Percentiles rank a stretch among this genome's conserved stretches.
Evolutionary conservation across 2,888 invertebrate genomes (phyloP).

Genomic region (Melanostoma scalare): DNA sequence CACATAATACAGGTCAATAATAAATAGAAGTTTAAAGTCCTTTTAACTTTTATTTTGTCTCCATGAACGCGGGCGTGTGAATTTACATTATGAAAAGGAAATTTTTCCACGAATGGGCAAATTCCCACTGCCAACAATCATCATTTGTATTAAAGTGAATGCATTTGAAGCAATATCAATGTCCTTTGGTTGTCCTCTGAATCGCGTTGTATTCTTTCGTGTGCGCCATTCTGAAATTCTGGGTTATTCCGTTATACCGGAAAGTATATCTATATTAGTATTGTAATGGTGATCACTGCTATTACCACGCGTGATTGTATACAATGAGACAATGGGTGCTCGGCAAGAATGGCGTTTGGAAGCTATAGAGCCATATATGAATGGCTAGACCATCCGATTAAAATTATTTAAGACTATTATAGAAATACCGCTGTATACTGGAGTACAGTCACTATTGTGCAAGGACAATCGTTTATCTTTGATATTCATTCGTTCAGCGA

Average conservation of each 20-base stretch:
- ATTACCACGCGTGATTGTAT: conserved; percentile 33
- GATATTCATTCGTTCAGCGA: conserved; percentile 33
- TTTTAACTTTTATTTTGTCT: conserved; percentile 24
- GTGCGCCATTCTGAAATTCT: neutral
- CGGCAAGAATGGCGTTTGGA: conserved; percentile 24
- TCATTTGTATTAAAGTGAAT: conserved; percentile 8
- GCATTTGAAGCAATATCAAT: conserved; percentile 48
- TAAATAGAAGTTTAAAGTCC: conserved; percentile 39
- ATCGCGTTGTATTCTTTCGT: neutral
- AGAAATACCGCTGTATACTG: neutral
- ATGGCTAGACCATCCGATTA: conserved; percentile 25
- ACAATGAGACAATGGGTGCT: conserved; percentile 34
- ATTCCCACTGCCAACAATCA: conserved; percentile 3
- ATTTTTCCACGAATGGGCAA: conserved; percentile 1
- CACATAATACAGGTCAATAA: conserved; percentile 44
- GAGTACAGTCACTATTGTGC: neutral
- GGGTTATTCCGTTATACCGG: neutral
- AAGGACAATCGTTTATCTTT: conserved; percentile 45
- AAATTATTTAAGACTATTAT: conserved; percentile 42
- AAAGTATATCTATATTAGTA: conserved; percentile 1
- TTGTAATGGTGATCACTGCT: conserved; percentile 10
- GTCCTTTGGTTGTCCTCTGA: conserved; percentile 23
- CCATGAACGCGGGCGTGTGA: neutral
- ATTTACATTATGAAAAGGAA: conserved; percentile 57
- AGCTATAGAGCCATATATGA: conserved; percentile 16